Evolutionary conservation across 2,888 invertebrate genomes (phyloP).

Genomic region (Plutella xylostella): DNA sequence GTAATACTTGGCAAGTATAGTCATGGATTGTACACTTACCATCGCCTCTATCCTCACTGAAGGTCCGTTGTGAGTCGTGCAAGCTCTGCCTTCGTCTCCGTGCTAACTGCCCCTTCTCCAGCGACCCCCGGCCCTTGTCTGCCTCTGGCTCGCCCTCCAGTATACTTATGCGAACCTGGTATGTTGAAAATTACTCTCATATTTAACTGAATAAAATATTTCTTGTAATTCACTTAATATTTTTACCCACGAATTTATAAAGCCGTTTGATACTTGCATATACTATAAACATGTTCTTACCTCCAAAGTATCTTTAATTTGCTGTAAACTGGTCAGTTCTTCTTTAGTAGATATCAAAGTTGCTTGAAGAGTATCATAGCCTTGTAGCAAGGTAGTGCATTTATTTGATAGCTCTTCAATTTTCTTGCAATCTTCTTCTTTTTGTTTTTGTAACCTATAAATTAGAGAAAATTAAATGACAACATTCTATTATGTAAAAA

Average conservation of each 20-base stretch:
- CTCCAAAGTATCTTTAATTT: slow-evolving; percentile 33
- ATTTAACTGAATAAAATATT: too few relatives aligned
- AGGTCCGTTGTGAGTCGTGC: slow-evolving; percentile 43
- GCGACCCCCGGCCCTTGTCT: slow-evolving; percentile 20
- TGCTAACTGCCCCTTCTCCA: slow-evolving; percentile 25
- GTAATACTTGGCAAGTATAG: too few relatives aligned
- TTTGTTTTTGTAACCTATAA: slow-evolving; percentile 44
- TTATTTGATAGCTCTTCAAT: slow-evolving; percentile 40
- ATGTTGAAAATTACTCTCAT: too few relatives aligned
- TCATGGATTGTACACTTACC: too few relatives aligned
- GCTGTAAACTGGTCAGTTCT: slow-evolving; percentile 36
- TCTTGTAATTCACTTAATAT: too few relatives aligned
- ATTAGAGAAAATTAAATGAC: background rate
- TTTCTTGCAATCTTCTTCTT: slow-evolving; percentile 38
- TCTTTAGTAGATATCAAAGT: slow-evolving; percentile 23
- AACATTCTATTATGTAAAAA: too few relatives aligned
- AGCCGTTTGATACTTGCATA: too few relatives aligned
- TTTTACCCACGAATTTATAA: too few relatives aligned
- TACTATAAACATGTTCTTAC: slow-evolving; percentile 19
- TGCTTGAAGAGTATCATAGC: slow-evolving; percentile 24
- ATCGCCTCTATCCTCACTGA: too few relatives aligned
- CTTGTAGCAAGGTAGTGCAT: slow-evolving; percentile 31
- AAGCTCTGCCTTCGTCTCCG: slow-evolving; percentile 44
- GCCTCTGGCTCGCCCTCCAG: slow-evolving; percentile 13
- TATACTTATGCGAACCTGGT: slow-evolving; percentile 9